Percentiles rank a stretch among this genome's conserved stretches.
Evolutionary conservation across 2,888 invertebrate species (phyloP).

Genomic region (Apeira syringaria): DNA sequence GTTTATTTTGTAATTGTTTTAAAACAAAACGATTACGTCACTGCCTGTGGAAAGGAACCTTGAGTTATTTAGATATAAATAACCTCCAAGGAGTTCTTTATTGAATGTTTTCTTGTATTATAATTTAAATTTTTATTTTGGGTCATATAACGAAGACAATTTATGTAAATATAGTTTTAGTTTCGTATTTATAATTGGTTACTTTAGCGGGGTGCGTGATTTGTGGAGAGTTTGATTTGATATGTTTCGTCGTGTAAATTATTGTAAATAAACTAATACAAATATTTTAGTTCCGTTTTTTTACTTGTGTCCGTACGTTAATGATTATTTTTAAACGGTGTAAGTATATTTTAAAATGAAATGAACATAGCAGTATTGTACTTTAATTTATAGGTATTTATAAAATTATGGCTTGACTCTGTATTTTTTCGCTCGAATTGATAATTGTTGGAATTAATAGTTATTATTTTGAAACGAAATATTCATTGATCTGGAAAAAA

Average conservation of each 20-base stretch:
- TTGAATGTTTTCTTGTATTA: conserved; percentile 55
- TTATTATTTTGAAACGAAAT: conserved; percentile 3
- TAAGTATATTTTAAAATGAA: conserved; percentile 57
- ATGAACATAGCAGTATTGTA: conserved; percentile 66
- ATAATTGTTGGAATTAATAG: conserved; percentile 1
- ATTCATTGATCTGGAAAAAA: conserved; percentile 8
- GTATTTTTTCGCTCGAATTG: conserved; percentile 24
- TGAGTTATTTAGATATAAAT: conserved; percentile 46
- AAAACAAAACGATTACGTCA: conserved; percentile 40
- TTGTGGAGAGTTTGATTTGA: conserved; percentile 38
- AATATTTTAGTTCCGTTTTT: conserved; percentile 29
- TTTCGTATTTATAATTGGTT: conserved; percentile 60
- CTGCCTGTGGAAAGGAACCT: conserved; percentile 54
- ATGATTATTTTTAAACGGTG: conserved; percentile 62
- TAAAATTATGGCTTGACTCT: conserved; percentile 38
- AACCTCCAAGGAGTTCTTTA: conserved; percentile 42
- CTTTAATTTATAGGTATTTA: conserved; percentile 60
- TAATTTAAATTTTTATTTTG: conserved; percentile 44
- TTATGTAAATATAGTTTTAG: conserved; percentile 71
- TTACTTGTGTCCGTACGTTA: conserved; percentile 48
- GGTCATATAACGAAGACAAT: conserved; percentile 51
- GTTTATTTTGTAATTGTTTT: conserved; percentile 18
- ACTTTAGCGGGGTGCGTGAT: conserved; percentile 49
- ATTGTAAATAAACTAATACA: conserved; percentile 51
- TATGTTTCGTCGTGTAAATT: conserved; percentile 53